These are phyloP conservation scores for Crioceris asparagi DNA, from an alignment of 2,888 invertebrate species.

Conservation along the genomic window DNA sequence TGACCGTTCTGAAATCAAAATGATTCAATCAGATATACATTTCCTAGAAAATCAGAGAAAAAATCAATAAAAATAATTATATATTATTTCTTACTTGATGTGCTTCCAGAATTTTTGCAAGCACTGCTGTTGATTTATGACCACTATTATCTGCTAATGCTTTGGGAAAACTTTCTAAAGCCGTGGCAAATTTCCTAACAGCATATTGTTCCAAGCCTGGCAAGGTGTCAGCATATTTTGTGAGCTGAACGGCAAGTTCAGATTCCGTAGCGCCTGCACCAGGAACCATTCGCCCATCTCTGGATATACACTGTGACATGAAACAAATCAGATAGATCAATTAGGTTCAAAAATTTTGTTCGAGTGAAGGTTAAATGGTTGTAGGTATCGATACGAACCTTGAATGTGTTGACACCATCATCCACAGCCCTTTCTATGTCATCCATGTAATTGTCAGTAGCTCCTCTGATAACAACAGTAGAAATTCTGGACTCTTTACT, in stretches of 20 bases:
- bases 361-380: neutral
- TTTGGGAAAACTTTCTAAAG: conserved; percentile 84
- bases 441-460: conserved; percentile 97
- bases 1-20: conserved; percentile 52
- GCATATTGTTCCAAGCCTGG: conserved; percentile 97
- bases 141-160: conserved; percentile 93
- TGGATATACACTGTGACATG: conserved; percentile 27
- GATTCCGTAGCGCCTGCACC: conserved; percentile 96
- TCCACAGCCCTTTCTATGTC: conserved; percentile 97
- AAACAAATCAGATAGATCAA: conserved; percentile 3
- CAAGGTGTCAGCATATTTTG: conserved; percentile 79
- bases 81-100: conserved; percentile 53
- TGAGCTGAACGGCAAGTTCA: conserved; percentile 78
- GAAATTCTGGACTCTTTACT: conserved; percentile 71
- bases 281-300: conserved; percentile 57
- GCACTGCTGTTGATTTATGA: conserved; percentile 71
- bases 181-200: conserved; percentile 82
- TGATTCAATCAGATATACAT: neutral
- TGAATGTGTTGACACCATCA: conserved; percentile 98
- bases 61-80: neutral
- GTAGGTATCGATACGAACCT: conserved; percentile 42
- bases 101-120: conserved; percentile 86
- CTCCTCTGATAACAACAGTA: conserved; percentile 89
- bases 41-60: neutral
- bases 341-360: conserved; percentile 3